Percentiles rank a stretch among this genome's conserved stretches.
phyloP scores from a whole-genome alignment of 2,888 invertebrate species.

The Arenicola marina region DNA sequence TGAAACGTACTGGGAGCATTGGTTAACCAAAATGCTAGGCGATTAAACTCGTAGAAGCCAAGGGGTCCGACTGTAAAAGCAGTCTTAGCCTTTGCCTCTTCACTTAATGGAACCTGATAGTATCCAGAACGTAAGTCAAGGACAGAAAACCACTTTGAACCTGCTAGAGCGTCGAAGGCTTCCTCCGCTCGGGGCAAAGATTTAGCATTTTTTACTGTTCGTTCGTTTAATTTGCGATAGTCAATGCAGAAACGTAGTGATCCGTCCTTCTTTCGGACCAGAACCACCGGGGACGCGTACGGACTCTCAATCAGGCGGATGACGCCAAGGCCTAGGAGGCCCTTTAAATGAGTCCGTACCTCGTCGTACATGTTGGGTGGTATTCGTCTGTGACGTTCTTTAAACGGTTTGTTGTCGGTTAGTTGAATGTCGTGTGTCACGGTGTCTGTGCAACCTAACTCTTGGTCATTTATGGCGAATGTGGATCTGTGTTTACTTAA shows the following conservation, averaged over 20 bases:
- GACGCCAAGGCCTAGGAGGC: not conserved
- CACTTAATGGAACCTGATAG: not conserved
- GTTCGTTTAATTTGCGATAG: not conserved
- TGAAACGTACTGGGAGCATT: not conserved
- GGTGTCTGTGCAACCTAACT: not conserved
- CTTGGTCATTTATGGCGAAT: not conserved
- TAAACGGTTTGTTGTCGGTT: not conserved
- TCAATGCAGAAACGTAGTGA: not conserved
- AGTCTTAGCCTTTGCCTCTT: not conserved
- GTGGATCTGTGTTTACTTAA: not conserved
- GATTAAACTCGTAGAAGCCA: not conserved
- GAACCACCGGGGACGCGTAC: not conserved
- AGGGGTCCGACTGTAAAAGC: not conserved
- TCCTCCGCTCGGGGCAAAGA: not conserved
- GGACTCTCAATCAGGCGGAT: not conserved
- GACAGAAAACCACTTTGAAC: not conserved
- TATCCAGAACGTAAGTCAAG: not conserved
- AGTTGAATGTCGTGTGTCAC: not conserved
- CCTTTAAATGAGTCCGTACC: not conserved
- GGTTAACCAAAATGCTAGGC: not conserved
- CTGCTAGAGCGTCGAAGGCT: not conserved
- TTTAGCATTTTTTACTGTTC: not conserved
- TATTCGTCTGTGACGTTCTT: not conserved
- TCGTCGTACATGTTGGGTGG: not conserved
- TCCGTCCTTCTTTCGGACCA: not conserved